These are phyloP conservation scores for Peucedramus taeniatus DNA, from an alignment of 2,113 vertebrate genomes.

Conservation along the genomic window DNA sequence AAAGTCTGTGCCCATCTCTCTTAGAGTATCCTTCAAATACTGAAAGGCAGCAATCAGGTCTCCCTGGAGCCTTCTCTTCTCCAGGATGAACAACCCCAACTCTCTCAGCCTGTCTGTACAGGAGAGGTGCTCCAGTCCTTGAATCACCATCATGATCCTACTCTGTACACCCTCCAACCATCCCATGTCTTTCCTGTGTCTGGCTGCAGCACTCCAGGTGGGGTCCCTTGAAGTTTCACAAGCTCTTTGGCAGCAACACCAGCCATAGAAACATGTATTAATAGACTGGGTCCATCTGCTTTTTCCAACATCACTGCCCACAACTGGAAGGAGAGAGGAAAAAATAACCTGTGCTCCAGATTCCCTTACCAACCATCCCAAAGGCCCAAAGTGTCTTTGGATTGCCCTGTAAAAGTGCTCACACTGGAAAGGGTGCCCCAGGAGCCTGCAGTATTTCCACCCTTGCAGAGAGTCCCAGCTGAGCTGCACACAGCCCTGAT, in stretches of 20 bases:
- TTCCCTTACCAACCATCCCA: background rate
- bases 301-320: background rate
- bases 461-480: background rate
- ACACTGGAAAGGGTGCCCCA: background rate
- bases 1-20: background rate
- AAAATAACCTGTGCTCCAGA: background rate
- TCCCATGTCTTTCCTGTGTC: background rate
- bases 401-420: background rate
- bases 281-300: background rate
- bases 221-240: background rate
- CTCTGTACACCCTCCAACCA: background rate
- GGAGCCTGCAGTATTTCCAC: background rate
- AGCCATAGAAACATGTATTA: background rate
- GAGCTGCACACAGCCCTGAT: background rate
- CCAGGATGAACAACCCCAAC: background rate
- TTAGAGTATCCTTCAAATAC: background rate
- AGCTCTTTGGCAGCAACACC: background rate
- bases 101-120: background rate
- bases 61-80: background rate
- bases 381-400: background rate
- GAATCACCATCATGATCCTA: background rate
- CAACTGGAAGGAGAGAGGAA: background rate
- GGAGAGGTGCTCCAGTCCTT: background rate
- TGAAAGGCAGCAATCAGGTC: background rate
- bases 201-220: background rate